These are phyloP conservation scores for human (Homo sapiens) DNA, from an alignment of 2,113 vertebrate species.

Conservation along the genomic window GRCh38 chr13:59995001-59995500, in stretches of 20 bases:
- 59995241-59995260: background rate
- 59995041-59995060: background rate
- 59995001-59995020: background rate
- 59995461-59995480: background rate
- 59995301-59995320: background rate
- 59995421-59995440: background rate
- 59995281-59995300: conserved; percentile 11
- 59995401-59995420: background rate
- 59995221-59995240: background rate
- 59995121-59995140: background rate
- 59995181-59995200: background rate
- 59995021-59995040: background rate
- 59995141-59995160: conserved; percentile 20
- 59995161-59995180: background rate
- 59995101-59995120: background rate
- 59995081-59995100: background rate
- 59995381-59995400: background rate
- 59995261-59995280: background rate
- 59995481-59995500: background rate
- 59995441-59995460: background rate
- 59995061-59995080: background rate
- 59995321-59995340: background rate
- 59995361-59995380: background rate
- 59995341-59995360: background rate
- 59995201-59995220: background rate